Base-by-base conservation (phyloP, 2,797 vertebrate genomes). In the Parambassis ranga region DNA sequence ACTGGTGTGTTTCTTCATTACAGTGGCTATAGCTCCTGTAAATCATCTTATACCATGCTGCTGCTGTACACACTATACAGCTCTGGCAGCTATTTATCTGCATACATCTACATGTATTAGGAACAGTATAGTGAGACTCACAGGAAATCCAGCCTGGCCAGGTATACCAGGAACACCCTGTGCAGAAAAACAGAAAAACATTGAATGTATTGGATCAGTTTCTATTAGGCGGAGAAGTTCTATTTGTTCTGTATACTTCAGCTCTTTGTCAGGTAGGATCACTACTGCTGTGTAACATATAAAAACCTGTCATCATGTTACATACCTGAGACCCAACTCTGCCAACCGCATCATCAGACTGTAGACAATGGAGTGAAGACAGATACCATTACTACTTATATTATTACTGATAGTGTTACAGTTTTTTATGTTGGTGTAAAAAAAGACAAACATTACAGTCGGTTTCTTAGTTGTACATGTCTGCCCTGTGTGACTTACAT, bases 111-210 rank as follows among this genome's bases (percentile, higher is more conserved):
- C n/a, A n/a, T n/a, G n/a, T n/a, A n/a, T n/a, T n/a, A n/a, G n/a
- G n/a, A n/a, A n/a, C n/a, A n/a, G 42, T 3, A 53, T 7, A 43
- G 7, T 4, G 7, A 57, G 15, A 92, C 95, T 95, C 91, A 98
- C 96, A 1, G 92, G 94, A 51, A 95, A 94, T 79, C 95, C 94
- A 0, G 95, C 90, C 0, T 83, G 86, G 5, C 95, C 95, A 0
- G 87, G 90, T 49, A 89, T 47, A 74, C 95, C 95, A 90, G 91
- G 47, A 0, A 69, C 79, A 43, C 89, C 91, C 93, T 94, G 69
- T 18, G 51, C 19, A 77, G 35, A n/a, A 50, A 61, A 68, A 56
- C 8, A 66, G n/a, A 31, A 36, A 8, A 0, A 23, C 7, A 35
- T 3, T 7, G 6, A 3, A 19, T 44, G 28, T 1, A 33, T 56